These are phyloP conservation scores for Pygoscelis adeliae DNA, from an alignment of 2,113 vertebrate species.

Conservation along the genomic window DNA sequence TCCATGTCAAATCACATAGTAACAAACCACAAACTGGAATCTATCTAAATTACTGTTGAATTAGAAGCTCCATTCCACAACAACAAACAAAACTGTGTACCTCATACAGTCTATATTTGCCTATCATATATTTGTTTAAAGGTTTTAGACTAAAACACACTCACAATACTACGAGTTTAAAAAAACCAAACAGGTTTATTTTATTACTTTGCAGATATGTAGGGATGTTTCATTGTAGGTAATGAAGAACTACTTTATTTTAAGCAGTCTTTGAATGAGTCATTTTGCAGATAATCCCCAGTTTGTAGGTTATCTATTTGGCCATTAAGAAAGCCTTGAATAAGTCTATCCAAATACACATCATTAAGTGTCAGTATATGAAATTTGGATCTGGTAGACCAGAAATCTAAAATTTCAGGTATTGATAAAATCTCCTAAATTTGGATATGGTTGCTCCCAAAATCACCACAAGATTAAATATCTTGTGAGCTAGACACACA, in stretches of 20 bases:
- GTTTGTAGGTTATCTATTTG: not conserved
- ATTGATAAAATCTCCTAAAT: not conserved
- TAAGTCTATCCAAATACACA: not conserved
- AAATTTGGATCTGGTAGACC: not conserved
- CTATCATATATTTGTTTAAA: not conserved
- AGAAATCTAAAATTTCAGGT: not conserved
- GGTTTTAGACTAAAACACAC: not conserved
- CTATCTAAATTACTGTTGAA: constrained; percentile 19
- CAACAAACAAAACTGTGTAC: not conserved
- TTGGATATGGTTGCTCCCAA: not conserved
- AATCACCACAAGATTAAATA: not conserved
- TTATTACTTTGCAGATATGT: not conserved
- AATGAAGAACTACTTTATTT: not conserved
- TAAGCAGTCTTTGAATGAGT: not conserved
- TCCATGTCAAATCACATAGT: constrained; percentile 44
- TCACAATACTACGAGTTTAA: not conserved
- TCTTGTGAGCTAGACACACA: not conserved
- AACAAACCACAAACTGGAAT: constrained; percentile 43
- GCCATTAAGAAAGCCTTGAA: not conserved
- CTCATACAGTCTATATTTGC: not conserved
- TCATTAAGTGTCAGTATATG: not conserved
- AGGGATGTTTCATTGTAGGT: not conserved
- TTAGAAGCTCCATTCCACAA: not conserved
- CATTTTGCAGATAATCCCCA: not conserved
- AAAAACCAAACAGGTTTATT: not conserved